Evolutionary conservation across 2,113 vertebrate genomes (phyloP), one percentile per base, ranked within the genome.

Genomic region (Actenoides lindsayi): DNA sequence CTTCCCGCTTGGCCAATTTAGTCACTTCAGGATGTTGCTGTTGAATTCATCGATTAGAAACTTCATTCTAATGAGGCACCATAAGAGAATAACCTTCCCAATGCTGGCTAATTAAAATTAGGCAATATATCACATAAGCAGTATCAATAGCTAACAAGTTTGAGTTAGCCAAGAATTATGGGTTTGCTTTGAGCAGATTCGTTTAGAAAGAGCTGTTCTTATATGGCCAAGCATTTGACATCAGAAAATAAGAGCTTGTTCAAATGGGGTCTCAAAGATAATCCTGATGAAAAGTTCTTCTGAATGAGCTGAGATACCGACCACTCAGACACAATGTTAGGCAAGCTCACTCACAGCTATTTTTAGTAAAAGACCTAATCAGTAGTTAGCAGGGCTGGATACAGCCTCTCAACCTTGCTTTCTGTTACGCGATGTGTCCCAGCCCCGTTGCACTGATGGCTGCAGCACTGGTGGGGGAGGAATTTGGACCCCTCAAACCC

Each of bases 121-220:
- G 68, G 68, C 79, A 42, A 81, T 96, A 74, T 35, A 95, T 96
- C 93, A 96, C n/a, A 69, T 85, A 44, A 90, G 75, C 59, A 90
- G 56, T 50, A 86, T 65, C 93, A 74, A 48, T 80, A 94, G 76
- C 85, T 74, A 90, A 42, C 75, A 77, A 79, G 56, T 16, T 80
- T 31, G 87, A 83, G 51, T 88, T 67, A 71, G 93, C 75, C 46
- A 88, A 63, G 67, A 95, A 67, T 74, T 57, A 83, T 0, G 7
- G 50, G 2, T 85, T 77, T 74, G 19, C 87, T 91, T 83, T 87
- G 65, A 76, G 89, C 10, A 6, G n/a, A 89, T 93, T 81, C 37
- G 51, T 83, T 93, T 90, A 77, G 39, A 67, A 10, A 68, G 89
- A 70, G 62, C 16, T 82, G 39, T 37, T 76, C 63, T 75, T 56